Evolutionary conservation across 2,888 invertebrate genomes (phyloP).

Genomic region (Rambutsinella grinnellia): DNA sequence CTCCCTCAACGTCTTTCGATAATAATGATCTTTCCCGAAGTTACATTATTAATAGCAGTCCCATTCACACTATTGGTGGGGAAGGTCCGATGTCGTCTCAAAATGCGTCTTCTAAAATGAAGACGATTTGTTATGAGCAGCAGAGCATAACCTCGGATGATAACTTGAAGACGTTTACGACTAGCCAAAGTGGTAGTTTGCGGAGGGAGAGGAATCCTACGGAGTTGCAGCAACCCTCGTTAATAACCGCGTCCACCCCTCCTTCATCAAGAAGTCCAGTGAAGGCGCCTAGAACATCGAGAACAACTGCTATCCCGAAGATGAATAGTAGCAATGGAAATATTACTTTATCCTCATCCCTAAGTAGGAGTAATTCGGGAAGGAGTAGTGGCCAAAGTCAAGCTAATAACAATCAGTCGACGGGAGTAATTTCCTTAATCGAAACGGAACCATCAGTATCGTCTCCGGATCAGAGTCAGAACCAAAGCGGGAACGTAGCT

Average conservation of each 20-base stretch:
- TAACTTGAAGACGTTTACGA: neutral
- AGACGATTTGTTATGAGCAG: constrained; percentile 49
- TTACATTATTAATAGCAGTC: constrained; percentile 25
- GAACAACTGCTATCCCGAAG: constrained; percentile 12
- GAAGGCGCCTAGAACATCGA: constrained; percentile 40
- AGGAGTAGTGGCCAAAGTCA: constrained; percentile 21
- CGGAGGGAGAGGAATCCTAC: neutral
- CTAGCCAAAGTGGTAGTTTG: neutral
- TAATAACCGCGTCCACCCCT: constrained; percentile 23
- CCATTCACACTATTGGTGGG: no score
- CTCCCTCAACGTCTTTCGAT: constrained; percentile 23
- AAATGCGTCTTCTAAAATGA: constrained; percentile 39
- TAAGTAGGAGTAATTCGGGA: constrained; percentile 35
- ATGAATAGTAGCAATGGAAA: constrained; percentile 23
- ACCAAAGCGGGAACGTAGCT: constrained; percentile 30
- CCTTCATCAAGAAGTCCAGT: constrained; percentile 38
- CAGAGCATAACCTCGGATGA: neutral
- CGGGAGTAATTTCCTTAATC: constrained; percentile 35
- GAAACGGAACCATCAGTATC: constrained; percentile 15
- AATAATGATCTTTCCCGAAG: constrained; percentile 29
- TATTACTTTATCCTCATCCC: constrained; percentile 17
- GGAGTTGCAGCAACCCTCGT: neutral
- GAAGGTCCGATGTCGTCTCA: no score
- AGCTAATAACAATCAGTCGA: constrained; percentile 7
- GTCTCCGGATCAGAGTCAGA: constrained; percentile 13